phyloP scores from a whole-genome alignment of 1,140 invertebrate genomes.

The Caenorhabditis brenneri region DNA sequence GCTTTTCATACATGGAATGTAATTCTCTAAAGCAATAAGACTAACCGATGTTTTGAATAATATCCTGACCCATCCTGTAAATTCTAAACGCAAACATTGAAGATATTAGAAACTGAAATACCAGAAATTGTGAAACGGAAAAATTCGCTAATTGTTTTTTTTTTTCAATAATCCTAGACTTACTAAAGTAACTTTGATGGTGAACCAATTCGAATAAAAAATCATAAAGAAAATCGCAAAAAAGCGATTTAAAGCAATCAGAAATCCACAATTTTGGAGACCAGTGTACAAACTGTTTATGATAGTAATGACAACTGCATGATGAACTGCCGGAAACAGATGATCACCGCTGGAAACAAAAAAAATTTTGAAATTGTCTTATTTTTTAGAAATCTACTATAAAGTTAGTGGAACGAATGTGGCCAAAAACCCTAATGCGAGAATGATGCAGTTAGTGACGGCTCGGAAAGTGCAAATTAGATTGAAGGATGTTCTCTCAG shows the following conservation, averaged over 20 bases:
- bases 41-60: not conserved
- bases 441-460: not conserved
- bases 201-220: not conserved
- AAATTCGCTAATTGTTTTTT: not conserved
- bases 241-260: not conserved
- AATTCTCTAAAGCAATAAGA: no score
- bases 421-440: not conserved
- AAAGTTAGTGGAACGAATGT: not conserved
- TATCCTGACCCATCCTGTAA: not conserved
- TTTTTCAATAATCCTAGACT: not conserved
- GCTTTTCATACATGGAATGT: not conserved
- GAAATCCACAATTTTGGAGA: not conserved
- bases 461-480: not conserved
- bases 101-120: not conserved
- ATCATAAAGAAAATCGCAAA: not conserved
- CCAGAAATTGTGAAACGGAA: no score
- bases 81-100: not conserved
- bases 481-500: not conserved
- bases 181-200: not conserved
- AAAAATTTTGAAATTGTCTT: not conserved
- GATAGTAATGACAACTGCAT: not conserved
- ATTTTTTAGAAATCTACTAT: not conserved
- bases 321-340: not conserved
- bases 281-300: not conserved
- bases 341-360: not conserved